Base-by-base conservation (phyloP, 2,888 invertebrate species). In the Thymelicus lineola region DNA sequence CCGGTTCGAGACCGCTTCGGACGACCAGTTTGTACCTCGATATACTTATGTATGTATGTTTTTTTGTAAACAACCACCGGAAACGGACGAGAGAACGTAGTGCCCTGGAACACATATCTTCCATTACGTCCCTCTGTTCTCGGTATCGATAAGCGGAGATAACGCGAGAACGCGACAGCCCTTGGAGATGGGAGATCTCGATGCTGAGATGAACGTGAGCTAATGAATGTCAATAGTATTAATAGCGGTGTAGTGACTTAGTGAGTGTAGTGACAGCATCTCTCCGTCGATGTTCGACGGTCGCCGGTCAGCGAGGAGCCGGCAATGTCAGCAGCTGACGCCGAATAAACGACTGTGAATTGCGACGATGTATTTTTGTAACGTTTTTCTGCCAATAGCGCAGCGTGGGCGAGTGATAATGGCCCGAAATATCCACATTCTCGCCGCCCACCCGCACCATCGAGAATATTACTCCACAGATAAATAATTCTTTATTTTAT, bases 51-150 rank as follows among this genome's bases (percentile, higher is more conserved):
- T 75, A 67, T 74, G 66, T 75, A 72, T 75, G 72, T 80, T 86
- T 88, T 88, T 90, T 91, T 92, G 87, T 91, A 90, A 91, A 90
- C 90, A 89, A 90, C 86, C 90, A 90, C 91, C 93, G 93, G 93
- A 93, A 93, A 92, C 87, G 84, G 82, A 78, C 85, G 81, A 85
- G 85, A 86, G 86, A 88, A 86, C 86, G 83, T 83, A 83, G 82
- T 85, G 86, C 87, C 86, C 85, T 88, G 84, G 86, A 88, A 92
- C 91, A 93, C 87, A 90, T 86, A 91, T 91, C 88, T 89, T 90
- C 91, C 90, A 92, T 91, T 91, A 91, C 85, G 87, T 82, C 83
- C 87, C 85, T 84, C 81, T 79, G 81, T 86, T 88, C 88, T 86
- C 82, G 80, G 89, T 84, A 86, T 86, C 83, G 89, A 91, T 91